Evolutionary conservation across 2,888 invertebrate genomes (phyloP).

Genomic region (Boloria selene): DNA sequence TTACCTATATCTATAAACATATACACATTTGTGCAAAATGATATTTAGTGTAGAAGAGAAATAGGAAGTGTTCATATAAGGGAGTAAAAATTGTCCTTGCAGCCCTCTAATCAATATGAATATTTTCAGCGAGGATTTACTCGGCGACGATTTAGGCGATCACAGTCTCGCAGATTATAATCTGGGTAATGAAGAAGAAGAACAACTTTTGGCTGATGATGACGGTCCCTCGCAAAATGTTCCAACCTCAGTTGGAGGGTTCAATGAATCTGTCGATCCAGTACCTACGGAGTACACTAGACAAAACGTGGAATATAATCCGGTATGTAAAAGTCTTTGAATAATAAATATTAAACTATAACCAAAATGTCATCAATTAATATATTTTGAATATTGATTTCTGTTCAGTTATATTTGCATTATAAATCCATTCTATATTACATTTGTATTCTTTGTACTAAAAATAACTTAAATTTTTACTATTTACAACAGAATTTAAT

Average conservation of each 20-base stretch:
- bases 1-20: background rate
- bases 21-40: background rate
- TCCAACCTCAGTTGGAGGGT: constrained; percentile 57
- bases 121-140: constrained; percentile 73
- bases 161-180: constrained; percentile 78
- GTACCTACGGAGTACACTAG: constrained; percentile 58
- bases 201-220: constrained; percentile 75
- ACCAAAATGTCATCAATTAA: background rate
- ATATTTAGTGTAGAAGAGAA: background rate
- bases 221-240: constrained; percentile 67
- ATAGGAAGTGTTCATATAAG: background rate
- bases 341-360: background rate
- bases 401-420: too few species aligned
- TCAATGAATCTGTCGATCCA: constrained; percentile 53
- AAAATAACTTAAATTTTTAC: too few species aligned
- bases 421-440: too few species aligned
- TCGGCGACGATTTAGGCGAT: constrained; percentile 77
- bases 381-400: background rate
- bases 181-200: constrained; percentile 78
- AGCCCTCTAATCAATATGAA: constrained; percentile 19
- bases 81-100: constrained; percentile 1
- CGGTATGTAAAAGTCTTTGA: constrained; percentile 48
- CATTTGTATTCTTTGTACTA: too few species aligned
- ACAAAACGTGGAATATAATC: constrained; percentile 57
- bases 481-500: too few species aligned